phyloP scores from a whole-genome alignment of 2,113 vertebrate genomes.

The Orthonyx spaldingii region DNA sequence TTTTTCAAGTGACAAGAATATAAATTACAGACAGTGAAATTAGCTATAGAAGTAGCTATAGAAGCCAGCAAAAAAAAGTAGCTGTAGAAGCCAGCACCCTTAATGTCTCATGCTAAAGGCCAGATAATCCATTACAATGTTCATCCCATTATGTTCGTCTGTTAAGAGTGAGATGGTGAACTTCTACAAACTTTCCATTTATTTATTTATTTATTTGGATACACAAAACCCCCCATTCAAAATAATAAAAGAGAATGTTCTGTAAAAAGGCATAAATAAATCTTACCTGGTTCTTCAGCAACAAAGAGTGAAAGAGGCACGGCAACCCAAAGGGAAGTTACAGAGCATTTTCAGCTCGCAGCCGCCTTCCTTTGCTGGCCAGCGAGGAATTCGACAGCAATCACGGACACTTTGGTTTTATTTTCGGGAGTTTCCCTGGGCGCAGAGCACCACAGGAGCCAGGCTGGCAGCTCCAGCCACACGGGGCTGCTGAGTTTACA shows the following conservation, averaged over 20 bases:
- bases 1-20: not conserved
- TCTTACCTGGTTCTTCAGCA: slow-evolving; percentile 54
- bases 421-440: not conserved
- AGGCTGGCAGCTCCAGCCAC: not conserved
- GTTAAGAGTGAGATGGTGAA: not conserved
- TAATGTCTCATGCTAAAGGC: not conserved
- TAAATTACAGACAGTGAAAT: not conserved
- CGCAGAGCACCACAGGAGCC: not conserved
- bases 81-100: not conserved
- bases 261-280: not conserved
- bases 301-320: not conserved
- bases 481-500: slow-evolving; percentile 57
- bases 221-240: rapidly evolving
- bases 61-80: not conserved
- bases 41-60: not conserved
- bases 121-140: not conserved
- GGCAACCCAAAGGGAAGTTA: not conserved
- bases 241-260: not conserved
- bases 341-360: not conserved
- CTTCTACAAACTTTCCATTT: not conserved
- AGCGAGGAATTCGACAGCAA: not conserved
- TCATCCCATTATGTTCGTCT: not conserved
- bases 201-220: not conserved
- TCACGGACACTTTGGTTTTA: not conserved
- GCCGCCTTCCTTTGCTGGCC: not conserved